Conservation (phyloP, 2,888 invertebrate species). For the Microplitis deprimator region DNA sequence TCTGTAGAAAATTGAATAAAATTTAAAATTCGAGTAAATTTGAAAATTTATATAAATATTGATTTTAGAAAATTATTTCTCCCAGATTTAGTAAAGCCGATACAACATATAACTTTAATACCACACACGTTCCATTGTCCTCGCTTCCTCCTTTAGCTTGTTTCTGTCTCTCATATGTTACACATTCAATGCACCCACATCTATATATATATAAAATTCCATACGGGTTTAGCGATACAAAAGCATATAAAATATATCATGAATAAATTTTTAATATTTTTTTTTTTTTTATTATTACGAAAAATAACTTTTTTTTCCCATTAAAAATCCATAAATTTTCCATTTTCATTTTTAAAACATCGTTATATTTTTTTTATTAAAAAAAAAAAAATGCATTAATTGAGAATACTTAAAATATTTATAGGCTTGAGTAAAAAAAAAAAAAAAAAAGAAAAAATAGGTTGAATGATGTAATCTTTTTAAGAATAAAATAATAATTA, state of each 20-base stretch:
- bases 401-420: background rate
- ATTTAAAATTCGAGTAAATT: too few relatives aligned
- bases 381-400: background rate
- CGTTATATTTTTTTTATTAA: background rate
- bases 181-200: constrained; percentile 26
- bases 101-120: background rate
- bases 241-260: constrained; percentile 3
- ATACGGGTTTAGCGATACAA: constrained; percentile 14
- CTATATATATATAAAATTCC: constrained; percentile 2
- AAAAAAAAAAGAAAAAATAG: background rate
- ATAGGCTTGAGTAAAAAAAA: background rate
- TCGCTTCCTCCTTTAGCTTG: constrained; percentile 2
- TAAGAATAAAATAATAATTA: background rate
- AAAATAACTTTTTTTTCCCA: background rate
- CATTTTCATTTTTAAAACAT: too few relatives aligned
- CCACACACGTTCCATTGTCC: constrained; percentile 27
- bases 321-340: background rate
- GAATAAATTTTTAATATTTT: constrained; percentile 13
- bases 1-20: too few relatives aligned
- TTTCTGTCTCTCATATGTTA: constrained; percentile 27
- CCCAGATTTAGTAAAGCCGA: background rate
- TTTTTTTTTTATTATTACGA: background rate
- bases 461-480: background rate
- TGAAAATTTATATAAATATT: background rate
- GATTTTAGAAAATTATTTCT: constrained; percentile 16